Conservation (phyloP, 2,888 invertebrate species). For the Paralinhomoeus sp. region DNA sequence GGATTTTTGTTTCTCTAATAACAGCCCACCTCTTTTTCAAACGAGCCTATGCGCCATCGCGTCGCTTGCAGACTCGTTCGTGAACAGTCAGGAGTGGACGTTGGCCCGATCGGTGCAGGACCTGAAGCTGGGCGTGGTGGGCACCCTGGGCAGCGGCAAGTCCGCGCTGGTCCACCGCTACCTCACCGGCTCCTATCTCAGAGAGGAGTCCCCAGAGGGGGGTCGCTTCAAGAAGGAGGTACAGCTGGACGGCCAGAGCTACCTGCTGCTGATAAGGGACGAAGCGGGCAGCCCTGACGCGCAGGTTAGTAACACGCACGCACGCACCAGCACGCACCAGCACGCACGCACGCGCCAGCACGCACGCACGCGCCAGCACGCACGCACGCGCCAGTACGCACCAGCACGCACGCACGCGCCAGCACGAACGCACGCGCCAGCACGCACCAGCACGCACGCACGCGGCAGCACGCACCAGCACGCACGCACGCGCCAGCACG, state of each 20-base stretch:
- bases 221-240: conserved; percentile 97
- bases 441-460: too few relatives aligned
- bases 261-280: conserved; percentile 78
- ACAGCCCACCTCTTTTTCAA: too few relatives aligned
- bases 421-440: too few relatives aligned
- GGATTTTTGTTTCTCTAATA: too few relatives aligned
- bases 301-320: conserved; percentile 68
- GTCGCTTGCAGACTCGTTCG: conserved; percentile 99
- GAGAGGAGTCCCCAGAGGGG: conserved; percentile 92
- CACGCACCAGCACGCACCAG: too few relatives aligned
- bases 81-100: conserved; percentile 99
- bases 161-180: conserved; percentile 92
- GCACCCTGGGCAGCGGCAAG: conserved; percentile 80
- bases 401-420: too few relatives aligned
- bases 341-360: too few relatives aligned
- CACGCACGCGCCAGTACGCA: too few relatives aligned
- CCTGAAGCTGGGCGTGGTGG: conserved; percentile 77
- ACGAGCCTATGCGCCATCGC: too few relatives aligned
- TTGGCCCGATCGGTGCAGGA: conserved; percentile 77
- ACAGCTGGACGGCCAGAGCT: conserved; percentile 75
- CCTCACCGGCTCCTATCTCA: conserved; percentile 88
- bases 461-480: too few relatives aligned
- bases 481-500: too few relatives aligned
- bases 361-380: too few relatives aligned
- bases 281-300: conserved; percentile 92